These are phyloP conservation scores for Platerodrilus igneus DNA, from an alignment of 2,888 invertebrate species.

Conservation along the genomic window DNA sequence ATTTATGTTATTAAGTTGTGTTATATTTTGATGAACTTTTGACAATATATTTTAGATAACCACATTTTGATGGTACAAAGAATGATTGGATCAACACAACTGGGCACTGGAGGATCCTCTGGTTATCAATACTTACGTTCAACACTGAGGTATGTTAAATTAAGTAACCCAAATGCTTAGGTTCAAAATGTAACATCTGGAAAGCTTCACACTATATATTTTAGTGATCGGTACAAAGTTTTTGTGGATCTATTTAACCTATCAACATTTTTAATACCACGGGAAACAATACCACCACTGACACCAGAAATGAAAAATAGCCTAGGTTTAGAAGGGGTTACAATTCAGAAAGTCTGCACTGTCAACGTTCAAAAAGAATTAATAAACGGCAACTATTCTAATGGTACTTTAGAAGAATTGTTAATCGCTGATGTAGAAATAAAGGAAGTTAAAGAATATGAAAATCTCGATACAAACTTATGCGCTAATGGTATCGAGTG, in stretches of 20 bases:
- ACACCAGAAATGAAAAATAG: constrained; percentile 76
- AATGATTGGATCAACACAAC: constrained; percentile 95
- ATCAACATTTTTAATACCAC: constrained; percentile 92
- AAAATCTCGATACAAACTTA: too few species aligned
- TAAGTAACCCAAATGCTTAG: too few species aligned
- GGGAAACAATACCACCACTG: constrained; percentile 84
- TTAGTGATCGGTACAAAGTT: constrained; percentile 96
- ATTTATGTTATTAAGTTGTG: too few species aligned
- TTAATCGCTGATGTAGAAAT: too few species aligned
- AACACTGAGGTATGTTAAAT: constrained; percentile 78
- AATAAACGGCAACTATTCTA: too few species aligned
- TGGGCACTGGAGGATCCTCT: constrained; percentile 96
- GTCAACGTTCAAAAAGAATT: too few species aligned
- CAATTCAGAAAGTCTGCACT: too few species aligned
- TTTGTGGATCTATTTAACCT: constrained; percentile 96
- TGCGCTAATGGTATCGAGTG: too few species aligned
- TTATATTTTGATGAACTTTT: neutral
- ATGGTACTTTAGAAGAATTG: too few species aligned
- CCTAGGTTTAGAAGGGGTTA: constrained; percentile 50
- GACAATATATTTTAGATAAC: constrained; percentile 66
- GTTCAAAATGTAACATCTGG: neutral
- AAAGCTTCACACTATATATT: constrained; percentile 43
- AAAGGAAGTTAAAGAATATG: too few species aligned
- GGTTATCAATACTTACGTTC: constrained; percentile 97
- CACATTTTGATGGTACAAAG: constrained; percentile 98